Base-by-base conservation (phyloP, 2,113 vertebrate genomes). In the Argyrosomus japonicus region DNA sequence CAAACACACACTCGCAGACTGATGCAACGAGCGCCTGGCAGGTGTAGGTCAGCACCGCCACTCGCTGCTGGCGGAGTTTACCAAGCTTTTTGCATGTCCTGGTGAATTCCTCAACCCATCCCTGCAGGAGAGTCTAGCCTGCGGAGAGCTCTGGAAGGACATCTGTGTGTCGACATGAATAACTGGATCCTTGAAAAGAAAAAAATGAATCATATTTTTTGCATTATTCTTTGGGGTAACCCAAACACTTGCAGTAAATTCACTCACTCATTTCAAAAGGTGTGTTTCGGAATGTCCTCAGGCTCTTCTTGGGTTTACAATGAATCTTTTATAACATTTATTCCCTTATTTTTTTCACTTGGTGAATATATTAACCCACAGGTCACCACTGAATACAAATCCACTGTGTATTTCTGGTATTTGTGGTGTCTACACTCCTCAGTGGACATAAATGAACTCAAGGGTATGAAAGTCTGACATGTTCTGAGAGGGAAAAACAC, bases 81-180 rank as follows among this genome's bases (percentile, higher is more conserved):
- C 81, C 61, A 56, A 61, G 25, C 56, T 63, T n/a, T 69, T 74
- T 69, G 67, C 73, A 74, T 70, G 29, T 85, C 65, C 56, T 27
- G 11, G 51, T 57, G 47, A 57, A 62, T 62, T 64, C 63, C 29
- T 83, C 25, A 12, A 15, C 75, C 69, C 47, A 68, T 73, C 80
- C 32, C 75, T 75, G 63, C 48, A 45, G 63, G 67, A 85, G 9
- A 51, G 27, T 2, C 6, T 48, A 53, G 19, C 68, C 19, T 76
- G 54, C 23, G 7, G 9, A 40, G 21, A 79, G 79, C 3, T 63
- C 47, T 27, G 0, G 56, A 64, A 54, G 68, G 6, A 3, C 36
- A 45, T 58, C 0, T 57, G 23, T 0, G 1, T 67, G 48, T 63
- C 32, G 45, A 21, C 12, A 48, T 32, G 47, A 63, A 51, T 58